These are phyloP conservation scores for Charaxes varanes DNA, from an alignment of 1,140 invertebrate species.

Conservation along the genomic window DNA sequence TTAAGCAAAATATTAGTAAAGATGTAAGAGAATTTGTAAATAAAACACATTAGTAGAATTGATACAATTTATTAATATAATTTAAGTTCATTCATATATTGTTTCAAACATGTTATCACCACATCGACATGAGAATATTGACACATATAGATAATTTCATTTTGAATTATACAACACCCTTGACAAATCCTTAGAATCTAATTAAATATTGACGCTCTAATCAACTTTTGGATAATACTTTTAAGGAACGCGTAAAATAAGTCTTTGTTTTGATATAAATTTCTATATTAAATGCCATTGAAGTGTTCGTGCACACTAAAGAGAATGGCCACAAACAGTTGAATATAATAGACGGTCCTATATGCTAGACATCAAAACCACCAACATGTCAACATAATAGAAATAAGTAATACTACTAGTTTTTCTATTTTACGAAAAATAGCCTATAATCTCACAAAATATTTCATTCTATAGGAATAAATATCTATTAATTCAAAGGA, in stretches of 20 bases:
- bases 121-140: constrained; percentile 26
- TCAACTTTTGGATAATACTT: constrained; percentile 23
- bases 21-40: not conserved
- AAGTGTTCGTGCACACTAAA: constrained; percentile 8
- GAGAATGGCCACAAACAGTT: not conserved
- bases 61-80: constrained; percentile 31
- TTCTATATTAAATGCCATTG: constrained; percentile 12
- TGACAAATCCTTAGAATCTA: constrained; percentile 20
- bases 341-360: constrained; percentile 1
- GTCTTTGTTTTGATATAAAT: constrained; percentile 24
- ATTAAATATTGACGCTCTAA: constrained; percentile 20
- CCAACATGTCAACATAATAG: not conserved
- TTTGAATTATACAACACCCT: constrained; percentile 10
- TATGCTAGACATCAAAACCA: constrained; percentile 1
- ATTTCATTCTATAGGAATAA: constrained; percentile 7
- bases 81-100: constrained; percentile 29
- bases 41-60: constrained; percentile 11
- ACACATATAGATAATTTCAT: constrained; percentile 16
- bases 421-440: not conserved
- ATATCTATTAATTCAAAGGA: constrained; percentile 5
- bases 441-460: constrained; percentile 9
- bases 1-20: not conserved
- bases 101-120: constrained; percentile 27
- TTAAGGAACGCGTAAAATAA: constrained; percentile 32
- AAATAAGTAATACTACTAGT: not conserved